phyloP scores from a whole-genome alignment of 2,888 invertebrate species.

The Drosophila anceps region DNA sequence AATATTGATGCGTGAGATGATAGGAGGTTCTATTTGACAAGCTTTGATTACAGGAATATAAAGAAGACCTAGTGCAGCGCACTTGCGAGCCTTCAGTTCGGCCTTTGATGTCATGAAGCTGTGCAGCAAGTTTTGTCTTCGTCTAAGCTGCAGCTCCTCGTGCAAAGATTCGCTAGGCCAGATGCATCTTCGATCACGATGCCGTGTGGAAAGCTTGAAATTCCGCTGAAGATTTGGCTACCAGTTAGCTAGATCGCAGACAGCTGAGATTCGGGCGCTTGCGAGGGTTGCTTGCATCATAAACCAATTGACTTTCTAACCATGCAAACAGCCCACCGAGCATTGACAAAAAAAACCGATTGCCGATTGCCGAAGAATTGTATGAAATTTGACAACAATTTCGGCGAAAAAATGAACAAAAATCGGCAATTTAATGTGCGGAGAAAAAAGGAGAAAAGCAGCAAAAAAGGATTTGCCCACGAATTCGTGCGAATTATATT shows the following conservation, averaged over 20 bases:
- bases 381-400: constrained; percentile 44
- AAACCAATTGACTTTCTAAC: constrained; percentile 76
- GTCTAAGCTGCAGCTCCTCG: too few species aligned
- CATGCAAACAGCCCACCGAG: constrained; percentile 47
- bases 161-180: too few species aligned
- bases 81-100: too few species aligned
- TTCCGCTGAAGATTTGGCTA: too few species aligned
- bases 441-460: constrained; percentile 46
- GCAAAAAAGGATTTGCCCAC: constrained; percentile 65
- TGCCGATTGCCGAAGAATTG: constrained; percentile 51
- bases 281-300: constrained; percentile 52
- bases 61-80: too few species aligned
- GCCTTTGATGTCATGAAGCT: too few species aligned
- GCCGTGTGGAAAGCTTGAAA: too few species aligned
- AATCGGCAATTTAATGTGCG: constrained; percentile 56
- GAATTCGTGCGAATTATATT: constrained; percentile 71
- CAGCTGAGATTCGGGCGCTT: not conserved
- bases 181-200: too few species aligned
- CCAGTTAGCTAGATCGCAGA: not conserved
- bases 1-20: too few species aligned
- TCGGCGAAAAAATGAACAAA: constrained; percentile 24
- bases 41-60: too few species aligned
- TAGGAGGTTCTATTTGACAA: not conserved
- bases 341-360: constrained; percentile 46
- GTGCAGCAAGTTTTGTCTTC: too few species aligned